Percentiles rank a stretch among this genome's conserved stretches.
Evolutionary conservation across 2,113 vertebrate genomes (phyloP).

Genomic region (Hydropotes inermis): DNA sequence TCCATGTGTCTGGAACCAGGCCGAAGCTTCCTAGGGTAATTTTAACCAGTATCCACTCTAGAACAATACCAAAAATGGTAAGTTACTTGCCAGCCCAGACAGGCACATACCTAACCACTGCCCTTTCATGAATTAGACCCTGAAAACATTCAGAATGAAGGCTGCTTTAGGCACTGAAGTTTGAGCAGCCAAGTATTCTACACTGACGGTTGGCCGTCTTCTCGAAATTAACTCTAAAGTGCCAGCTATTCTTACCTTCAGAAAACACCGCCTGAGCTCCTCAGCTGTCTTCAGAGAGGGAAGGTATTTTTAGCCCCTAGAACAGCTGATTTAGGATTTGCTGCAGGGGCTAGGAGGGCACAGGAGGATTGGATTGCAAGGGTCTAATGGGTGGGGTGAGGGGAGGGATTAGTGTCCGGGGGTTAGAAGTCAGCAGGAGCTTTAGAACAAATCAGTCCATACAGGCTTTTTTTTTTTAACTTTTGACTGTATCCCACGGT

Average conservation of each 20-base stretch:
- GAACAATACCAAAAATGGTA: conserved; percentile 75
- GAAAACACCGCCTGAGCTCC: conserved; percentile 35
- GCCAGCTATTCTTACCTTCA: conserved; percentile 45
- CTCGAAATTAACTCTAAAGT: background rate
- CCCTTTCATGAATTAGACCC: conserved; percentile 50
- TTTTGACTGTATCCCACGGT: background rate
- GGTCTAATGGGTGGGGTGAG: background rate
- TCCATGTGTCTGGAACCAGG: conserved; percentile 57
- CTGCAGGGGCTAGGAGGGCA: background rate
- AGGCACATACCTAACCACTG: conserved; percentile 54
- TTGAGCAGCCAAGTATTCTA: background rate
- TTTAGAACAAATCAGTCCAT: background rate
- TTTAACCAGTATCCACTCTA: conserved; percentile 69
- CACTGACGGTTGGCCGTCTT: background rate
- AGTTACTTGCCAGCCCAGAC: conserved; percentile 48
- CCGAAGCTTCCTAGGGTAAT: conserved; percentile 54
- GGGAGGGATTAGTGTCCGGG: background rate
- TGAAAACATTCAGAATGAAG: conserved; percentile 5
- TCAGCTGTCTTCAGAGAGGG: conserved; percentile 64
- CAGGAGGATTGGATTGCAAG: conserved; percentile 26
- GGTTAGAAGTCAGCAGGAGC: background rate
- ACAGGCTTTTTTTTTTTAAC: background rate
- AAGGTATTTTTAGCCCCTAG: conserved; percentile 63
- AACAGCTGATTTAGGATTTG: conserved; percentile 67
- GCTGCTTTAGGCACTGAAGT: background rate